Evolutionary conservation across 2,888 invertebrate species (phyloP), one percentile per base, ranked within the genome.

Genomic region (Gnatocerus cornutus): DNA sequence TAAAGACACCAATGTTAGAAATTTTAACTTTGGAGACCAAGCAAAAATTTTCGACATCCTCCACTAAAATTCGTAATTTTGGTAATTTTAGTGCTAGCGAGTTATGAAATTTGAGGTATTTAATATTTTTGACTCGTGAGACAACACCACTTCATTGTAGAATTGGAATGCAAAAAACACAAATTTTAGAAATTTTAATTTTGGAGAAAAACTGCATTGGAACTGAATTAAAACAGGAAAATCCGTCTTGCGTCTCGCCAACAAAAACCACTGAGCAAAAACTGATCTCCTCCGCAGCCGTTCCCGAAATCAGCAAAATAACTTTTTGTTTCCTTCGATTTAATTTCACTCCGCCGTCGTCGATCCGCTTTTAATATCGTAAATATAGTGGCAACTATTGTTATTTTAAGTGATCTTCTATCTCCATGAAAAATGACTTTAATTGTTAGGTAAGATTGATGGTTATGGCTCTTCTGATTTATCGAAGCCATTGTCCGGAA

Each of bases 391-490:
- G 27, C 43, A 27, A 59, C 33, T 59, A 59, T 61, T 61, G 37
- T 59, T 30, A 59, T 21, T 46, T 16, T 16, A 29, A 33, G 13
- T 27, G 46, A 50, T 29, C 12, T 41, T 10, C 48, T 33, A 61
- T 33, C 37, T 27, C 39, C 33, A 52, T 41, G 63, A 63, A 63
- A 63, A 63, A 63, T 63, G 52, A 53, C 43, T 53, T 63, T 53
- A 63, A 63, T 63, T 63, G 63, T 63, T 10, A 53, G 52, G 43
- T 39, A 63, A 63, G 63, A 63, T 63, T 63, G 53, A 63, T 63
- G 63, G 21, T 63, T 63, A 63, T 63, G 39, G 61, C 39, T 61
- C 37, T 39, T 61, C 61, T 61, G 61, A 61, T 61, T 61, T 61
- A 61, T 61, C 50, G 61, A 48, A 39, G 30, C 48, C 46, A 61